Evolutionary conservation across 2,797 vertebrate genomes (phyloP), one percentile per base, ranked within the genome.

Genomic region (Lophius americanus): DNA sequence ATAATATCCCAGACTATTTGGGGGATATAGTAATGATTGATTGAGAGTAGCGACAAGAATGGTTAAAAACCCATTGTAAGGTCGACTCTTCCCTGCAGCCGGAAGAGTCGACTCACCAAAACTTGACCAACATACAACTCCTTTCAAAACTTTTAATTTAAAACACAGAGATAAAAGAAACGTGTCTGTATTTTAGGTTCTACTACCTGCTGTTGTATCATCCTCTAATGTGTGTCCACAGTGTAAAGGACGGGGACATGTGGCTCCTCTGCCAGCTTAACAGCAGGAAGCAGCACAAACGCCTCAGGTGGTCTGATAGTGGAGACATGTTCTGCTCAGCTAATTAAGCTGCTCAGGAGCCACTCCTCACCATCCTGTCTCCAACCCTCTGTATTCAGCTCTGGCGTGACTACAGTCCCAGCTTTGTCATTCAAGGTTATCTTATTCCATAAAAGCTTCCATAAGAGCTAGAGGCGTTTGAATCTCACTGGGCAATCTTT

Each of bases 291-390:
- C 49, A 55, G 74, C 49, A 64, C 66, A 53, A 60, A 66, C 72
- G 78, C 74, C 75, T 56, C 32, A 57, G 53, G 66, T 76, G 54
- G 68, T 76, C 68, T 79, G 78, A 85, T 71, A 60, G 75, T 66
- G 0, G 4, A 62, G 68, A 52, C 70, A 60, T 75, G 72, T 66
- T 66, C 66, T 66, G 75, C 63, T 76, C 83, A 82, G 64, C 78
- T 88, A 88, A 88, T 89, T 89, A 76, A 64, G 23, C 23, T 76
- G 78, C 61, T 79, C 64, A 53, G 73, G 73, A 78, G 77, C 53
- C 33, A 4, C 23, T 50, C 3, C 3, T 51, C 50, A 35, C 60
- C 33, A 7, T 61, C 48, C 50, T 50, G 51, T 48, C 60, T 48
- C 52, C 46, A 33, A 58, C 41, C 53, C 47, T 50, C 42, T 49